These are phyloP conservation scores for Mellivora capensis DNA, from an alignment of 2,113 vertebrate genomes.

Conservation along the genomic window DNA sequence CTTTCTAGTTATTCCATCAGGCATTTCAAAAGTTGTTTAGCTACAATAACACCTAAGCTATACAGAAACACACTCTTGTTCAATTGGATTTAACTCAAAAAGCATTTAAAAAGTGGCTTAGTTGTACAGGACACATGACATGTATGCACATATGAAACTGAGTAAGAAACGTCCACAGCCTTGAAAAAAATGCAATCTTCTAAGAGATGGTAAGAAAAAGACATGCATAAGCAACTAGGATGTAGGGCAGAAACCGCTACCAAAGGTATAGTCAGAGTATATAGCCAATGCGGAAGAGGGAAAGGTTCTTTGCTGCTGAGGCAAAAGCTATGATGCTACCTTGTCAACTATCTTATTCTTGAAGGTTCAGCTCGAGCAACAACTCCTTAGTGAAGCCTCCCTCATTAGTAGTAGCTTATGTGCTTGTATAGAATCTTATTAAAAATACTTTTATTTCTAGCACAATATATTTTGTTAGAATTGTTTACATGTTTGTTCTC, in stretches of 20 bases:
- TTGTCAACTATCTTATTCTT: conserved; percentile 1
- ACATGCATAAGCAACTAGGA: neutral
- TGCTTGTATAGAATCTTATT: neutral
- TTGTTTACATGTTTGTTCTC: neutral
- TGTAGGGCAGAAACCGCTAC: neutral
- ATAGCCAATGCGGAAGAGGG: neutral
- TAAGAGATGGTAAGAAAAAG: neutral
- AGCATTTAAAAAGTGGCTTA: neutral
- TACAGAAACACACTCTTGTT: neutral
- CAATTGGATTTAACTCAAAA: neutral
- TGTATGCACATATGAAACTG: neutral
- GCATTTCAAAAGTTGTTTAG: conserved; percentile 26
- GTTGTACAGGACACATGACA: neutral
- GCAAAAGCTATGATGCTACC: neutral
- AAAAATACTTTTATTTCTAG: neutral
- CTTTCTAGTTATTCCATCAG: neutral
- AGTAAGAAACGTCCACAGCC: neutral
- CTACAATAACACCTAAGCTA: neutral
- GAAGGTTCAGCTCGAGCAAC: conserved; percentile 24
- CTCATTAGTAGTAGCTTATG: neutral
- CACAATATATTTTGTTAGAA: neutral
- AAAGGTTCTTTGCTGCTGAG: neutral
- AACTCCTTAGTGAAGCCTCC: neutral
- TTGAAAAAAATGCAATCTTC: conserved; percentile 13
- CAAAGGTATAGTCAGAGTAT: neutral